Base-by-base conservation (phyloP, 2,888 invertebrate genomes). In the Bimastos eiseni region DNA sequence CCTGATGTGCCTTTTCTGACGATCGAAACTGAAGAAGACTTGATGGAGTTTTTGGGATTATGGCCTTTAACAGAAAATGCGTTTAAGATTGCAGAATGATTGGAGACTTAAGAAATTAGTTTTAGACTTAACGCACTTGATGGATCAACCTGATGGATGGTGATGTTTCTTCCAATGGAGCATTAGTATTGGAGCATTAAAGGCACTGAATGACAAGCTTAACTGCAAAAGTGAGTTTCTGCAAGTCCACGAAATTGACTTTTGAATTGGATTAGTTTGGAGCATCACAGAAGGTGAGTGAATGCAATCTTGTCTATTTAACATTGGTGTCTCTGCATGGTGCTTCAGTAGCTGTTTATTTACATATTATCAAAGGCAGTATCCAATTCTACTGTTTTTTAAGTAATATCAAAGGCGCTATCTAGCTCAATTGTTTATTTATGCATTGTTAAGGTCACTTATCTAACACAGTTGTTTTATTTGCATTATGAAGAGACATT, bases 1-100 rank as follows among this genome's bases (percentile, higher is more conserved):
- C 70, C 70, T 70, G 70, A 70, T 70, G 70, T n/a, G 70, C 30
- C 70, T 70, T 70, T 70, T 70, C 70, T 70, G 70, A n/a, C n/a
- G 70, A 70, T 70, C 70, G 70, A 49, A 49, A 49, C 49, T 49
- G 49, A 70, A 70, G 70, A 70, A 70, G 70, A 70, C 70, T n/a
- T 70, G 30, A n/a, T 70, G 70, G 70, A n/a, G 70, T n/a, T 70
- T 49, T 70, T 70, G 70, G 70, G 13, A 70, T 70, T 30, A 70
- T 24, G 49, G 49, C 49, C 49, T 49, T 49, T 49, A 49, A 49
- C 4, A 70, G n/a, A 70, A 70, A 70, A 70, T n/a, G 8, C 70
- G 70, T 70, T 70, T 70, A 13, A 2, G n/a, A 11, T 70, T 30
- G 70, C 70, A n/a, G 70, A 6, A 2, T n/a, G n/a, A n/a, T n/a